Conservation (phyloP, 2,888 invertebrate genomes). For the Linnaemya tessellans region DNA sequence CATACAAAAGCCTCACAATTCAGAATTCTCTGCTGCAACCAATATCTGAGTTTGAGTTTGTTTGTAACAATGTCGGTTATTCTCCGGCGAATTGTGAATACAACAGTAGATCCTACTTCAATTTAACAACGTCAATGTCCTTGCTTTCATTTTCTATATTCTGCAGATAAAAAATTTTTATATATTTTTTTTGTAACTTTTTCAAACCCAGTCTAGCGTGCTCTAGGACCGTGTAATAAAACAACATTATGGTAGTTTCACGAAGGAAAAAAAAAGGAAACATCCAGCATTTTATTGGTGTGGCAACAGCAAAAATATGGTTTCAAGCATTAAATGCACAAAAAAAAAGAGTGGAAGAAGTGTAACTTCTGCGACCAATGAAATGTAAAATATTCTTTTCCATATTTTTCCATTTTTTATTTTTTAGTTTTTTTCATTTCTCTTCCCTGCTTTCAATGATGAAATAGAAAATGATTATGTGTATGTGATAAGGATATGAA, state of each 20-base stretch:
- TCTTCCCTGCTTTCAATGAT: constrained; percentile 12
- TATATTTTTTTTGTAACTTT: not conserved
- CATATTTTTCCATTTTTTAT: too few relatives aligned
- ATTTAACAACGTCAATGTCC: constrained; percentile 62
- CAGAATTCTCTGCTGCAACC: not conserved
- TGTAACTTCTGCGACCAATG: constrained; percentile 53
- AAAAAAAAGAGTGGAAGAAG: not conserved
- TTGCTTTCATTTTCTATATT: constrained; percentile 55
- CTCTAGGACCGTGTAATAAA: constrained; percentile 50
- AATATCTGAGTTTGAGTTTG: not conserved
- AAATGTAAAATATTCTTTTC: constrained; percentile 60
- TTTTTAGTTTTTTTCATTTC: too few relatives aligned
- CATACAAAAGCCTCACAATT: constrained; percentile 7
- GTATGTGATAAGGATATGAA: constrained; percentile 35
- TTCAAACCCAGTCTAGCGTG: constrained; percentile 31
- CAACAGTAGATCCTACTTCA: constrained; percentile 41
- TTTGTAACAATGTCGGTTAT: not conserved
- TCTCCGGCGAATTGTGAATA: constrained; percentile 1
- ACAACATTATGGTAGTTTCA: constrained; percentile 36
- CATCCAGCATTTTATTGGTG: constrained; percentile 40
- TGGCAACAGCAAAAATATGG: constrained; percentile 12
- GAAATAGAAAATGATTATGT: constrained; percentile 42
- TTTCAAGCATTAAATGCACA: constrained; percentile 27
- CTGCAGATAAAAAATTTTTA: constrained; percentile 18
- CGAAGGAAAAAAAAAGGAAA: constrained; percentile 26